Conservation (phyloP, 2,888 invertebrate species). For the Drosophila sordidapex region DNA sequence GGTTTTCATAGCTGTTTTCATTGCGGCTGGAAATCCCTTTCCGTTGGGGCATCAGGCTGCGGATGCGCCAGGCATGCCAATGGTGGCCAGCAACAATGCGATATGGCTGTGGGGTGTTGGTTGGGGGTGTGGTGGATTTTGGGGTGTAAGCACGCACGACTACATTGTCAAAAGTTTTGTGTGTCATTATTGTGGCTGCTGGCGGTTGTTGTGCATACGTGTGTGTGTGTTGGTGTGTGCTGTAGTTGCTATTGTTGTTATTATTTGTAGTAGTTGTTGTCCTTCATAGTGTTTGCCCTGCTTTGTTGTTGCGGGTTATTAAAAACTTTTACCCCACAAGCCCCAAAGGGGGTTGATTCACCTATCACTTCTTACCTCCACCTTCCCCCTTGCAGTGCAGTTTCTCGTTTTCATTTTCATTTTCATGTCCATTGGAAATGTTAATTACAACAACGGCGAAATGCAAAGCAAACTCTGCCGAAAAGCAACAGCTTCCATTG, state of each 20-base stretch:
- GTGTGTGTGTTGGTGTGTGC: slow-evolving; percentile 33
- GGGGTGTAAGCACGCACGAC: slow-evolving; percentile 62
- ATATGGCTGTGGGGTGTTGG: background rate
- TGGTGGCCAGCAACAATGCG: slow-evolving; percentile 6
- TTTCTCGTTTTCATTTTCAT: slow-evolving; percentile 67
- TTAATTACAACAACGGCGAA: slow-evolving; percentile 65
- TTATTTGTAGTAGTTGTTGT: slow-evolving; percentile 12
- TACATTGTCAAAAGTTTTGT: slow-evolving; percentile 77
- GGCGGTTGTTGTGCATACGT: slow-evolving; percentile 56
- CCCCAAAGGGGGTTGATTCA: background rate
- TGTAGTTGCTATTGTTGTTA: slow-evolving; percentile 23
- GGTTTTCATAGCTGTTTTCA: slow-evolving; percentile 78
- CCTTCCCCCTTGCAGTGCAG: slow-evolving; percentile 30
- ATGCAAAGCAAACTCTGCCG: slow-evolving; percentile 11
- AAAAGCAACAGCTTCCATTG: slow-evolving; percentile 4
- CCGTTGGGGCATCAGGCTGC: slow-evolving; percentile 47
- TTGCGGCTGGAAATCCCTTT: slow-evolving; percentile 79
- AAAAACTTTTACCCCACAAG: slow-evolving; percentile 67
- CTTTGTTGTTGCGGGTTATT: slow-evolving; percentile 72
- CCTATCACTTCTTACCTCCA: background rate
- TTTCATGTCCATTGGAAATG: slow-evolving; percentile 74
- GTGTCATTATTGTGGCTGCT: slow-evolving; percentile 76
- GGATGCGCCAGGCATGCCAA: slow-evolving; percentile 37
- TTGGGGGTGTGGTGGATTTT: background rate
- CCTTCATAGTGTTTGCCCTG: slow-evolving; percentile 40